Evolutionary conservation across 2,797 vertebrate genomes (phyloP).

Genomic region (Leptatherina wallacei): DNA sequence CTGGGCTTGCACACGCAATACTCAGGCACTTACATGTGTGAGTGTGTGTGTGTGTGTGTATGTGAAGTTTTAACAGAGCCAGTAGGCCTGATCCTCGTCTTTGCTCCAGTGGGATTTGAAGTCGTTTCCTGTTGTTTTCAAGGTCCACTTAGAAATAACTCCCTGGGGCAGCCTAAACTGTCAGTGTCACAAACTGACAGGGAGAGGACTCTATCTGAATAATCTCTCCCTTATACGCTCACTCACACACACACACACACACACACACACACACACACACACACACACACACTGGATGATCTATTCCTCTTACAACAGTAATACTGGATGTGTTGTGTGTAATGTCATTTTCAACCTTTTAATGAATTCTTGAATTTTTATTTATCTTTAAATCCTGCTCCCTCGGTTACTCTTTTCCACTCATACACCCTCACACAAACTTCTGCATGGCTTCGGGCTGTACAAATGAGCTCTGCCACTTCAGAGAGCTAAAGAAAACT

Average conservation of each 20-base stretch:
- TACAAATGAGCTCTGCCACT: slow-evolving; percentile 85
- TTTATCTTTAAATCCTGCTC: no score
- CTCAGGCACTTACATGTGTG: slow-evolving; percentile 17
- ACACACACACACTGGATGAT: slow-evolving; percentile 12
- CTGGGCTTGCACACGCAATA: slow-evolving; percentile 41
- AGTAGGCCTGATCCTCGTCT: slow-evolving; percentile 75
- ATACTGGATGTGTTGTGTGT: background rate
- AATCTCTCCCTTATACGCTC: slow-evolving; percentile 46
- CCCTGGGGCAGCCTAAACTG: slow-evolving; percentile 67
- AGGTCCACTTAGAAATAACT: slow-evolving; percentile 74
- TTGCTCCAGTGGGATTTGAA: slow-evolving; percentile 68
- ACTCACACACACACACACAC: background rate
- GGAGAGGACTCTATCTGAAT: slow-evolving; percentile 72
- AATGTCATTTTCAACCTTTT: background rate
- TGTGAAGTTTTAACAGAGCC: slow-evolving; percentile 72
- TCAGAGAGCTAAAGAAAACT: slow-evolving; percentile 83
- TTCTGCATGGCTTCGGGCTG: slow-evolving; percentile 73
- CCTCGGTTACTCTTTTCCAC: slow-evolving; percentile 1
- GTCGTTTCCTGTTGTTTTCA: slow-evolving; percentile 80
- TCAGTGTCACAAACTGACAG: slow-evolving; percentile 69
- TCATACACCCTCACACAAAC: slow-evolving; percentile 36
- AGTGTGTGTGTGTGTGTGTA: slow-evolving; percentile 28
- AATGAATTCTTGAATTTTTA: background rate
- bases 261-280: slow-evolving; percentile 15
- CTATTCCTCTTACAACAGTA: slow-evolving; percentile 5